Percentiles rank a stretch among this genome's conserved stretches.
Conservation (phyloP, 1,140 invertebrate genomes). For the Drosophila burlai region DNA sequence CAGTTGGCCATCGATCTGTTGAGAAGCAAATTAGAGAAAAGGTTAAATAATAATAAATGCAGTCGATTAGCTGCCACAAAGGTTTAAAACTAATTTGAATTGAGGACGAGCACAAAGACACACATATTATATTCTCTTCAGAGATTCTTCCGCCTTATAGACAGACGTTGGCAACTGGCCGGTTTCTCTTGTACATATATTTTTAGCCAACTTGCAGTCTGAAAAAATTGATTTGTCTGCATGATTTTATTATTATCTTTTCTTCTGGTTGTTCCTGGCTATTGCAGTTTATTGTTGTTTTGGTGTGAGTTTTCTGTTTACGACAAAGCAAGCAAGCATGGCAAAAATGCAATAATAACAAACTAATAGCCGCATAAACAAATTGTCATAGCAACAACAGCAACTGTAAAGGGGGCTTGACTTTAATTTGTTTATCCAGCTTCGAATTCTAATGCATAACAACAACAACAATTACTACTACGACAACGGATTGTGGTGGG, state of each 20-base stretch:
- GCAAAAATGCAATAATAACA: slow-evolving; percentile 40
- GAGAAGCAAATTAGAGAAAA: slow-evolving; percentile 13
- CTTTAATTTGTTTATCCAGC: slow-evolving; percentile 72
- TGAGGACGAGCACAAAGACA: slow-evolving; percentile 36
- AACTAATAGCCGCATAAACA: slow-evolving; percentile 30
- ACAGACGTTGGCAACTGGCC: slow-evolving; percentile 40
- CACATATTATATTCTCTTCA: neutral
- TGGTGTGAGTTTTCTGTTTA: slow-evolving; percentile 18
- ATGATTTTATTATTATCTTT: slow-evolving; percentile 27
- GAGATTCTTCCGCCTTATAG: slow-evolving; percentile 47
- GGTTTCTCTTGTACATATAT: slow-evolving; percentile 23
- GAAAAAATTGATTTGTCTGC: slow-evolving; percentile 49
- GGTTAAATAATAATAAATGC: slow-evolving; percentile 4
- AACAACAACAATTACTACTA: slow-evolving; percentile 21
- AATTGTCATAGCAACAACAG: slow-evolving; percentile 1
- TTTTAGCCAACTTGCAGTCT: slow-evolving; percentile 39
- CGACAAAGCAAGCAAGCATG: slow-evolving; percentile 23
- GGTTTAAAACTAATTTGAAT: slow-evolving; percentile 54
- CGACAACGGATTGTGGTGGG: slow-evolving; percentile 13
- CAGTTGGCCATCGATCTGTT: slow-evolving; percentile 66
- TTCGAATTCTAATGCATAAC: slow-evolving; percentile 59
- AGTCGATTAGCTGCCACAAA: slow-evolving; percentile 22
- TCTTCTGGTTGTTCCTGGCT: slow-evolving; percentile 10
- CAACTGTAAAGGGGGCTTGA: slow-evolving; percentile 55
- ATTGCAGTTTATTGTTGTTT: slow-evolving; percentile 6